Evolutionary conservation across 2,797 vertebrate species (phyloP), one percentile per base, ranked within the genome.

Genomic region (Parauchenoglanis punctatus): DNA sequence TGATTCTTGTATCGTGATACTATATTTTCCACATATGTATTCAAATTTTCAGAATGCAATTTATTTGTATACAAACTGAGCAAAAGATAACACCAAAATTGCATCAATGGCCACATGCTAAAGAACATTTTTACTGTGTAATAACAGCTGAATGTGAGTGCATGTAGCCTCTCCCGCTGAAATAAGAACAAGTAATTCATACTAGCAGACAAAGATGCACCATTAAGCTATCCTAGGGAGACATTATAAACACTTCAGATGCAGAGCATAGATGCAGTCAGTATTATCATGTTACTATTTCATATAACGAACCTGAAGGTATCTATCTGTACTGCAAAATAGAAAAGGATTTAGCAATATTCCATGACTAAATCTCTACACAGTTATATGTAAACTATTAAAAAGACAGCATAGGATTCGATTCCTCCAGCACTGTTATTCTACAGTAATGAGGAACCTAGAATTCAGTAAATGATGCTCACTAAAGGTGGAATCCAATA

Each of bases 381-480:
- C 46, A 35, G 52, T n/a, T 56, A n/a, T 75, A 80, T 80, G 25
- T 67, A 59, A 58, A 80, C 35, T 78, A 11, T 84, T 63, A 44
- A 59, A 63, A 78, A 40, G 52, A 59, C 20, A 59, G 7, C 49
- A 78, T 4, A 20, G 35, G 3, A 10, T 49, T 35, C 12, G 58
- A n/a, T 81, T 87, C 52, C 56, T 77, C 78, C 54, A 72, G 65
- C n/a, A 81, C 31, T 61, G 44, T 81, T 63, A 61, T 87, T 70
- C 52, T 77, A 46, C 46, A 76, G 44, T 70, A 72, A 85, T 73
- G 23, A 81, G 58, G 46, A 49, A 7, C 67, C 82, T 18, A 15
- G 52, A 40, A 35, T 83, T 86, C 72, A 70, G 59, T 93, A 94
- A 95, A 93, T 90, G 93, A 93, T 93, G 92, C 94, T 92, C 87